Base-by-base conservation (phyloP, 2,113 vertebrate genomes). In the Trogon melanurus region DNA sequence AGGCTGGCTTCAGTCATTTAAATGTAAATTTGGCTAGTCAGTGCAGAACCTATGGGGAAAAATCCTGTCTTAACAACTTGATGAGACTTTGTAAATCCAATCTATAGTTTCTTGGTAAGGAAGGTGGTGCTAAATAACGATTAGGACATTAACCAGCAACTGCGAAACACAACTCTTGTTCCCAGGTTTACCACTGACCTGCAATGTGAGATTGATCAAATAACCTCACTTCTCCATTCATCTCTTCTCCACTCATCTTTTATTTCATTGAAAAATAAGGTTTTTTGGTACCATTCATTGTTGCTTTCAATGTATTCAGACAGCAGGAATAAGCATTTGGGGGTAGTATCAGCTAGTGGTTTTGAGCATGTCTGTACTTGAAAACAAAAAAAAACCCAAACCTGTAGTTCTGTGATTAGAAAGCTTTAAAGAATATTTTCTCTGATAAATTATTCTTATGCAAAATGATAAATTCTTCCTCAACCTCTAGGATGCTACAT, bases 21-120 rank as follows among this genome's bases (percentile, higher is more conserved):
- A 88, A 95, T 89, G 87, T 58, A 95, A 95, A 70, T 95, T 92
- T 85, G 47, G 16, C 41, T 76, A 76, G 70, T 79, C n/a, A 73
- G 11, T 11, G 8, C 1, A n/a, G 41, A 94, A 58, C 17, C 22
- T 76, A 16, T 44, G 56, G 66, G 54, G 58, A 66, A 88, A 94
- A 89, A n/a, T 54, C 41, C n/a, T 76, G 47, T 85, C 9, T 64
- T 89, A 92, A 61, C 34, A 79, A n/a, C 69, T 84, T 70, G 41
- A 88, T 73, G 60, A 85, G 72, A 89, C 65, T 88, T 83, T 41
- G 3, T 73, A 73, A 85, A 0, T 44, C 30, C 36, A 54, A 56
- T 75, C 72, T 89, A 20, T 22, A 73, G 13, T 38, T 79, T 57
- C 29, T 82, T 67, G 10, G 16, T 65, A 51, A 71, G 36, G 25